A percentile compares a stretch with the other conserved stretches of the same genome.
Evolutionary conservation across 2,888 invertebrate species (phyloP).

Genomic region (Rhaphigaster nebulosa): DNA sequence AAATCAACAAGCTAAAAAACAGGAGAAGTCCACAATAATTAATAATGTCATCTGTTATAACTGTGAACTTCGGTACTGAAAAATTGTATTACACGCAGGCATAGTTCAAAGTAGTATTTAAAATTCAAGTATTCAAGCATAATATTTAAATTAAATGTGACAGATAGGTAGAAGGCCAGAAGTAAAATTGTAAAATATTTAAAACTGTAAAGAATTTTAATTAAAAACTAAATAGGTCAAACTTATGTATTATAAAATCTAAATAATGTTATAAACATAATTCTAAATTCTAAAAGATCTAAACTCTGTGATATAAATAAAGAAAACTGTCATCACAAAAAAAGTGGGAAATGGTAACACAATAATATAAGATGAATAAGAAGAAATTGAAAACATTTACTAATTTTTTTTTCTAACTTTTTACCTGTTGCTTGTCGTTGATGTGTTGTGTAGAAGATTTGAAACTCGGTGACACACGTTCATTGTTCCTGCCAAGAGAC

Average conservation of each 20-base stretch:
- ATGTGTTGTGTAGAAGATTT: constrained; percentile 63
- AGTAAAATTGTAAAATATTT: neutral
- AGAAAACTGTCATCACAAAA: constrained; percentile 31
- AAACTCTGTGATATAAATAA: constrained; percentile 51
- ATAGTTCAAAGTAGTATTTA: no score
- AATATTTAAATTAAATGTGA: constrained; percentile 30
- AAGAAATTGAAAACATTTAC: constrained; percentile 59
- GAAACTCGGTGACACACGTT: constrained; percentile 64
- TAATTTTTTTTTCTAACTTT: constrained; percentile 57
- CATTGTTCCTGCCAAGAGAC: constrained; percentile 64
- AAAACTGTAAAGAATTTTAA: constrained; percentile 28
- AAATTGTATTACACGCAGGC: neutral
- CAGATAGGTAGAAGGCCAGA: constrained; percentile 47
- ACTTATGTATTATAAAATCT: neutral
- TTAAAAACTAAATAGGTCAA: constrained; percentile 15
- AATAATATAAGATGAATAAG: constrained; percentile 59
- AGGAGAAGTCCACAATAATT: neutral
- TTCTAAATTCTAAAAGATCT: constrained; percentile 24
- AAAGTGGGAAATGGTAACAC: constrained; percentile 50
- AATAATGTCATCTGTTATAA: constrained; percentile 29
- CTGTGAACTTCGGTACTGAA: neutral
- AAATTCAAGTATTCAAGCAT: no score
- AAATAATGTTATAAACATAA: constrained; percentile 38
- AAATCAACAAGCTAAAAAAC: constrained; percentile 13
- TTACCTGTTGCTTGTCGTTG: constrained; percentile 64